phyloP scores from a whole-genome alignment of 35 echinoderm and acorn worm species.

The Anneissia japonica region DNA sequence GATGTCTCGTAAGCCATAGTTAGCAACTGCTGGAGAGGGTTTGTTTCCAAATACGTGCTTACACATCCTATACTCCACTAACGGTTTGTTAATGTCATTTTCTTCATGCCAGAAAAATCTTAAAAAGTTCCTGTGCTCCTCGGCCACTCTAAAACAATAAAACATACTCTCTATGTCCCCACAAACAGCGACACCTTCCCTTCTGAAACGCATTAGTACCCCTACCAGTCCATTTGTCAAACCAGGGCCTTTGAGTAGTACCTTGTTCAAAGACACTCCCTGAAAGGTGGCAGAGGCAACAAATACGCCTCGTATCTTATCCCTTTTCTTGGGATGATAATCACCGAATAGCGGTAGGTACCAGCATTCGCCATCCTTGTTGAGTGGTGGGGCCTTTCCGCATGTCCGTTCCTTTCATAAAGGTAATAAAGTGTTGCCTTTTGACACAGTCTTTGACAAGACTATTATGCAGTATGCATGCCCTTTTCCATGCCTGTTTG shows the following conservation, averaged over 20 bases:
- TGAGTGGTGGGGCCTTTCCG: background rate
- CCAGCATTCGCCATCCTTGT: background rate
- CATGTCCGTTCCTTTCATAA: no score
- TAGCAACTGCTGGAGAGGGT: no score
- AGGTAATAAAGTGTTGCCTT: no score
- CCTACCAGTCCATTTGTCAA: slow-evolving; percentile 11
- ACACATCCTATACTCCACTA: slow-evolving; percentile 36
- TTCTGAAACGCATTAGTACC: slow-evolving; percentile 20
- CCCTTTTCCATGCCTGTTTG: no score
- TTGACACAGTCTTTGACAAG: no score
- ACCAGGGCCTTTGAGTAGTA: slow-evolving; percentile 15
- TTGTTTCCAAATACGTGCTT: slow-evolving; percentile 14
- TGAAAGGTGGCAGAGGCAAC: slow-evolving; percentile 28
- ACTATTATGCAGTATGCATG: no score
- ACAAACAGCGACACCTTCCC: slow-evolving; percentile 6
- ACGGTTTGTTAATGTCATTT: slow-evolving; percentile 7
- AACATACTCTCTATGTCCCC: slow-evolving; percentile 12
- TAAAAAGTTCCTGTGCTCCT: slow-evolving; percentile 12
- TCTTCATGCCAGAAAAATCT: slow-evolving; percentile 38
- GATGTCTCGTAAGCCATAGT: slow-evolving; percentile 4
- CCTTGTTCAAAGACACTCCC: slow-evolving; percentile 9
- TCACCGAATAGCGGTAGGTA: slow-evolving; percentile 27
- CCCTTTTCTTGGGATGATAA: slow-evolving; percentile 25
- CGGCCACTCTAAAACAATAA: slow-evolving; percentile 10
- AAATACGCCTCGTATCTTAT: slow-evolving; percentile 25